Evolutionary conservation across 2,797 vertebrate species (phyloP).

Genomic region (Natrix natrix): DNA sequence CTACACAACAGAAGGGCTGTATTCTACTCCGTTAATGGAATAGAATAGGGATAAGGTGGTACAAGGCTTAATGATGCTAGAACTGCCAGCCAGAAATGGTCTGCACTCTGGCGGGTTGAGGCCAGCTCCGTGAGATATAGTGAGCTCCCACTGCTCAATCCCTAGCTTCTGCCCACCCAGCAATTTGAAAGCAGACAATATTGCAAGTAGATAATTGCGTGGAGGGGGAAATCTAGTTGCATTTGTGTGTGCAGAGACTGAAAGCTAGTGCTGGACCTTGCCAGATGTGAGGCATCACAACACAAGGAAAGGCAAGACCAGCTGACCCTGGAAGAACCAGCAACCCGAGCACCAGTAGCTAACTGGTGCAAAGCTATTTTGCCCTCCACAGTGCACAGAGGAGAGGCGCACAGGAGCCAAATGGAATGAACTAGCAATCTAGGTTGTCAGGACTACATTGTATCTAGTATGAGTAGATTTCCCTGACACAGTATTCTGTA

Average conservation of each 20-base stretch:
- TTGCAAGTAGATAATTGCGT: background rate
- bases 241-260: background rate
- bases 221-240: background rate
- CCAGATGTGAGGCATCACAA: background rate
- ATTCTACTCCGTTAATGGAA: background rate
- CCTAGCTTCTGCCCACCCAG: background rate
- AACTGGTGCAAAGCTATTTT: background rate
- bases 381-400: background rate
- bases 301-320: background rate
- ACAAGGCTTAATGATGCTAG: background rate
- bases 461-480: background rate
- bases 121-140: background rate
- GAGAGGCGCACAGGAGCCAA: background rate
- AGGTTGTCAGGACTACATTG: background rate
- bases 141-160: background rate
- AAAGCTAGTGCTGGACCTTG: background rate
- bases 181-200: background rate
- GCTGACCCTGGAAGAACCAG: background rate
- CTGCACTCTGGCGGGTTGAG: background rate
- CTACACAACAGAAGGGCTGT: background rate
- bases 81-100: background rate
- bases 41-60: background rate
- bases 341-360: background rate
- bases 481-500: background rate
- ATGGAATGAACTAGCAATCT: background rate